Evolutionary conservation across 2,888 invertebrate species (phyloP), one percentile per base, ranked within the genome.

Genomic region (Rhimphoctona megacephalus): DNA sequence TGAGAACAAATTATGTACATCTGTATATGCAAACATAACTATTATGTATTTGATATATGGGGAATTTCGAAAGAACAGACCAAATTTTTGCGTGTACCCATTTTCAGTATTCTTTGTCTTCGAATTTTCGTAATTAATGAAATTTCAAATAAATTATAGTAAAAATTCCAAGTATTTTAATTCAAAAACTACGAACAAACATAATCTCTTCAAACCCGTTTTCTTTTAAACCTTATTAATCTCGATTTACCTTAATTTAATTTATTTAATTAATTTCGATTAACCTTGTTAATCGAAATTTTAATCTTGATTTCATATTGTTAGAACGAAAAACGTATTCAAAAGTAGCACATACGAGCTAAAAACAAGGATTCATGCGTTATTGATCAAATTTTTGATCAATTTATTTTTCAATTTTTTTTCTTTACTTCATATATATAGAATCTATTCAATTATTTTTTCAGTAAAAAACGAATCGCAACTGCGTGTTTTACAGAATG

Each of bases 1-100:
- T 25, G 30, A 67, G 46, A 67, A 25, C 7, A 69, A 78, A 78
- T 54, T 78, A 69, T 78, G 30, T 78, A 39, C 30, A 78, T 78
- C 54, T 54, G 36, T 39, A 49, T 33, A 49, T 33, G 46, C 64
- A 49, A 77, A 52, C 49, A 30, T 43, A 43, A 39, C 54, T 25
- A 69, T 79, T 69, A n/a, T 30, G 73, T 57, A 30, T 39, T 25
- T 30, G 14, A 30, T 61, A 61, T 61, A 61, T 4, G 33, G 30
- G 22, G 11, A n/a, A 30, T 43, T 73, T n/a, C 33, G 17, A 22
- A 43, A 54, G 33, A 30, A 52, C 49, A n/a, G 19, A 36, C 6
- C 17, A 14, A 43, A 43, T 25, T 43, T 11, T 43, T 4, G 22
- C 9, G n/a, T n/a, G n/a, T 5, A 6, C 61, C 11, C 4, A 4